phyloP scores from a whole-genome alignment of 2,113 vertebrate genomes.

The Amia ocellicauda region DNA sequence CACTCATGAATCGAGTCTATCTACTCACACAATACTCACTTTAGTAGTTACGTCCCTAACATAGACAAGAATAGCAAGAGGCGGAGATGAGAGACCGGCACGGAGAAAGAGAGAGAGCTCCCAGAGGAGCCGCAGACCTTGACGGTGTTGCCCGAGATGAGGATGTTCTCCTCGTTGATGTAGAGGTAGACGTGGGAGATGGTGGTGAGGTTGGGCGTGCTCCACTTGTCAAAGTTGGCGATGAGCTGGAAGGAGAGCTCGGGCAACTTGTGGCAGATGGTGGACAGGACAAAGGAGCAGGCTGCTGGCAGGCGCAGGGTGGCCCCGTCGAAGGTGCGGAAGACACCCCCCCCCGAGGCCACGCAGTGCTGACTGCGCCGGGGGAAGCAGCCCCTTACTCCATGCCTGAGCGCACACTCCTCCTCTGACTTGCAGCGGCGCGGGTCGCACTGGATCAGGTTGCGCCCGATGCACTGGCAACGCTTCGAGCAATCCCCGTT shows the following conservation, averaged over 20 bases:
- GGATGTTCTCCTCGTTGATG: slow-evolving; percentile 97
- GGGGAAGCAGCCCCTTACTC: slow-evolving; percentile 84
- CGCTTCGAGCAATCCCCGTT: slow-evolving; percentile 89
- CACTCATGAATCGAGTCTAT: too few species aligned
- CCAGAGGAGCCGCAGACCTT: slow-evolving; percentile 79
- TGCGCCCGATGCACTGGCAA: slow-evolving; percentile 94
- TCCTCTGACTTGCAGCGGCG: slow-evolving; percentile 90
- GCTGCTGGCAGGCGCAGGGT: slow-evolving; percentile 93
- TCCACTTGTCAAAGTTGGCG: slow-evolving; percentile 98
- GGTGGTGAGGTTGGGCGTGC: slow-evolving; percentile 89
- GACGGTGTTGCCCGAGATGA: slow-evolving; percentile 87
- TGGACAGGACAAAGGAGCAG: slow-evolving; percentile 94
- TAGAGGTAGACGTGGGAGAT: slow-evolving; percentile 96
- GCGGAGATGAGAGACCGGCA: too few species aligned
- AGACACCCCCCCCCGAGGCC: slow-evolving; percentile 86
- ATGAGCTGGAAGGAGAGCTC: slow-evolving; percentile 98
- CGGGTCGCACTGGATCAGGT: slow-evolving; percentile 92
- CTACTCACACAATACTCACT: too few species aligned
- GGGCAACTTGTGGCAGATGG: slow-evolving; percentile 94
- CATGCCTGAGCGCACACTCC: slow-evolving; percentile 79
- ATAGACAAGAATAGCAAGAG: too few species aligned
- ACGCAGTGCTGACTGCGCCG: slow-evolving; percentile 85
- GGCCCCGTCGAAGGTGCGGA: slow-evolving; percentile 92
- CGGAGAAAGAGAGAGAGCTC: too few species aligned
- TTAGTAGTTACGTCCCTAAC: too few species aligned